phyloP scores from a whole-genome alignment of 1,140 invertebrate species.

The Theocolax elegans region DNA sequence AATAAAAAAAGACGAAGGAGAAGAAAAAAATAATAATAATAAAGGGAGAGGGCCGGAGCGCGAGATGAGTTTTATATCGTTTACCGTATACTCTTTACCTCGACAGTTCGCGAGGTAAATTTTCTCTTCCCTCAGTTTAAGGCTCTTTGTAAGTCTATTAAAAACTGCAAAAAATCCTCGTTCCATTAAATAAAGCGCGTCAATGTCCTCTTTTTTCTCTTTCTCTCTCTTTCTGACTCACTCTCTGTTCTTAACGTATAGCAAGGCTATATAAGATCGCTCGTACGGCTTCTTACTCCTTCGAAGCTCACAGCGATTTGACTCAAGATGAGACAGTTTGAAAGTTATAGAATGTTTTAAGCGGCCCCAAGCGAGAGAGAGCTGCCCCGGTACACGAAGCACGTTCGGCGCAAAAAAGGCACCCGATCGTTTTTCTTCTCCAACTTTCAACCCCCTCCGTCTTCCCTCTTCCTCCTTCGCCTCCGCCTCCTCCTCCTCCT shows the following conservation, averaged over 20 bases:
- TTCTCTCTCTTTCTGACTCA: neutral
- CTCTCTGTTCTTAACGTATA: neutral
- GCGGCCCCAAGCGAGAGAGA: slow-evolving; percentile 7
- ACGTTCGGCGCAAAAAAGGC: slow-evolving; percentile 23
- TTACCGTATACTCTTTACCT: neutral
- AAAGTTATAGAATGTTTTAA: slow-evolving; percentile 42
- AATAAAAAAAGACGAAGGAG: slow-evolving; percentile 22
- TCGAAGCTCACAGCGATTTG: slow-evolving; percentile 5
- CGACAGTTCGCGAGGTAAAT: neutral
- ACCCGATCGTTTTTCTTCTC: slow-evolving; percentile 36
- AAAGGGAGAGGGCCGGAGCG: too few species aligned
- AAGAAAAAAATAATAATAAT: too few species aligned
- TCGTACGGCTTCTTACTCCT: neutral
- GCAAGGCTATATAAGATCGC: neutral
- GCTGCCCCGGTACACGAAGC: slow-evolving; percentile 27
- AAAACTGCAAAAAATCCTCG: slow-evolving; percentile 4
- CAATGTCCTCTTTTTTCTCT: neutral
- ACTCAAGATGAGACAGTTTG: slow-evolving; percentile 35
- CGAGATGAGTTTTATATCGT: slow-evolving; percentile 18
- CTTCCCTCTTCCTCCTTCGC: neutral
- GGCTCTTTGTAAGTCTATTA: slow-evolving; percentile 27
- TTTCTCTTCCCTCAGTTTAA: neutral
- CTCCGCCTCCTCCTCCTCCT: too few species aligned
- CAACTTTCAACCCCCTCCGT: neutral
- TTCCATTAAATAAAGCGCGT: slow-evolving; percentile 25